phyloP scores from a whole-genome alignment of 2,113 vertebrate species.

The Sinocyclocheilus anshuiensis region DNA sequence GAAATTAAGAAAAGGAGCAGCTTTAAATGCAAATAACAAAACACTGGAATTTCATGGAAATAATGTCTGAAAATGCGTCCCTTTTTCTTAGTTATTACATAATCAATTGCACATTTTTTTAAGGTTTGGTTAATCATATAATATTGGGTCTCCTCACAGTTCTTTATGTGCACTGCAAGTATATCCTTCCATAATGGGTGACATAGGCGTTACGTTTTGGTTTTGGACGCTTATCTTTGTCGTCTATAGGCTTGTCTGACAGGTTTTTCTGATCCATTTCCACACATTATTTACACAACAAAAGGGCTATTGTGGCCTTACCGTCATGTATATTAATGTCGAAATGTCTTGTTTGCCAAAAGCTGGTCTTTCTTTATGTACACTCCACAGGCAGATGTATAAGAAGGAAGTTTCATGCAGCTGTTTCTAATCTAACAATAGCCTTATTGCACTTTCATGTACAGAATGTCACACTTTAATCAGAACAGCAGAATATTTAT shows the following conservation, averaged over 20 bases:
- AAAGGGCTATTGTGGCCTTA: constrained; percentile 45
- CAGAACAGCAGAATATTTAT: constrained; percentile 30
- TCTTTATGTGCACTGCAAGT: constrained; percentile 16
- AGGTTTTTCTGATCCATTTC: constrained; percentile 1
- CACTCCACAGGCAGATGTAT: background rate
- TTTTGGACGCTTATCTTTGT: background rate
- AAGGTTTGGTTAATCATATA: background rate
- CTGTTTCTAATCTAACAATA: constrained; percentile 29
- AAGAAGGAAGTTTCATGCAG: constrained; percentile 9
- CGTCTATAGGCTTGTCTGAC: background rate
- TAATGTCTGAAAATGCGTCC: background rate
- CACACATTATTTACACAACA: constrained; percentile 21
- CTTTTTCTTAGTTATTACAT: background rate
- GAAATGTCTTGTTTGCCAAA: constrained; percentile 44
- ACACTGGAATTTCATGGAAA: constrained; percentile 45
- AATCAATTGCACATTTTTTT: constrained; percentile 17
- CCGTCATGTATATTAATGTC: constrained; percentile 27
- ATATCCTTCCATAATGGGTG: background rate
- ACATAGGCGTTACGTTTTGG: background rate
- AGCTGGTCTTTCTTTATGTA: background rate
- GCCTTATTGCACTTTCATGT: constrained; percentile 62
- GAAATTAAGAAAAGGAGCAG: constrained; percentile 39
- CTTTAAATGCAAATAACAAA: constrained; percentile 43
- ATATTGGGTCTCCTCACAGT: background rate
- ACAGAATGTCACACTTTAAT: constrained; percentile 51